Evolutionary conservation across 1,140 invertebrate genomes (phyloP), one percentile per base, ranked within the genome.

Genomic region (Littorina saxatilis): DNA sequence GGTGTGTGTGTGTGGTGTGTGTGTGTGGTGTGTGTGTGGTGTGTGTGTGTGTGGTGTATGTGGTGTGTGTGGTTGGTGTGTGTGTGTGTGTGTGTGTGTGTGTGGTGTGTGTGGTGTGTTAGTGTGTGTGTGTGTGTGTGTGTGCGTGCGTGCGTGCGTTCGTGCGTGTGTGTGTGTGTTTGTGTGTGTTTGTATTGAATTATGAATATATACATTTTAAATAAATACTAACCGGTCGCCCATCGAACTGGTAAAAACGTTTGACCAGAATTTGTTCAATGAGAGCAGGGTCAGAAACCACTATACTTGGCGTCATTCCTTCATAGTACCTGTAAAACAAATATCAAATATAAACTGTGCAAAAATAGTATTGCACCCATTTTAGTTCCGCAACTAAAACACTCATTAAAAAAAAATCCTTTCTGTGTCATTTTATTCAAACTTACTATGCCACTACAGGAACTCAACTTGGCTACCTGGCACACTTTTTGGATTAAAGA

Each of bases 201-300:
- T 11, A 4, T 7, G n/a, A 61, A 29, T 9, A 47, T 9, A 17
- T 5, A 47, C 43, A 47, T 17, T 47, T 17, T 17, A 5, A 47
- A 47, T 47, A 17, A 47, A 15, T 43, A 80, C 83, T 81, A 78
- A 89, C 88, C 76, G 88, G 84, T 77, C 88, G 76, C 17, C 83
- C 83, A 15, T 85, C 73, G 50, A 91, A 92, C 35, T 84, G 81
- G 23, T 85, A 77, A 70, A 91, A 92, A 52, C 91, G 77, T 58
- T 89, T 90, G 63, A 88, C 86, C 2, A 90, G 70, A 35, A 92
- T 85, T 20, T 88, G 81, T 58, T 87, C 87, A 0, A 91, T 76
- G 23, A 91, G 79, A 9, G 85, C 88, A 13, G 89, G 88, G 79
- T 91, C 87, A 37, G 87, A 88, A 27, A 90, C 79, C 0, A 90